phyloP scores from a whole-genome alignment of 2,797 vertebrate genomes.

The Pterois miles region DNA sequence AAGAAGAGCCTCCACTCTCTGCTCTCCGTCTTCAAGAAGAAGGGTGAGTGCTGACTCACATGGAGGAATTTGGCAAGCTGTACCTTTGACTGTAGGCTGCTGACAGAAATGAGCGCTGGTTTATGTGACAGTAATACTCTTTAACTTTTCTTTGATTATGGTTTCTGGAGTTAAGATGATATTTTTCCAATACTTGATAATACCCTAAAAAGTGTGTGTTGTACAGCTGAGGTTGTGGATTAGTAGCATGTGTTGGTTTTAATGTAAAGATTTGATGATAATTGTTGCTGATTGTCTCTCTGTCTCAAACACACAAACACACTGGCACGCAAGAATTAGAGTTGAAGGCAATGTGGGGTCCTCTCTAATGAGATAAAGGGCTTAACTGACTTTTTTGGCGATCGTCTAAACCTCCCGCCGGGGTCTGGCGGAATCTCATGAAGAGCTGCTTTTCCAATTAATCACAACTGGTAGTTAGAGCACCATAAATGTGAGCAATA shows the following conservation, averaged over 20 bases:
- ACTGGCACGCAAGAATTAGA: not conserved
- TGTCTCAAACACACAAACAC: conserved; percentile 3
- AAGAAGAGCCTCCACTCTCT: conserved; percentile 89
- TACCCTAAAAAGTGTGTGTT: not conserved
- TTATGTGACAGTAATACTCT: not conserved
- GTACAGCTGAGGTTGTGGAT: not conserved
- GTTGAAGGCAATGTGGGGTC: conserved; percentile 33
- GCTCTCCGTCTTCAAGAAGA: conserved; percentile 93
- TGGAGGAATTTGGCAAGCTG: not conserved
- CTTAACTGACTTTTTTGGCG: conserved; percentile 53
- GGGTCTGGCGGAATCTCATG: conserved; percentile 33
- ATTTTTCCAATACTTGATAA: not conserved
- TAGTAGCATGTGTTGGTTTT: not conserved
- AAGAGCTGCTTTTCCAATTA: conserved; percentile 19
- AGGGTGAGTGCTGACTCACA: conserved; percentile 85
- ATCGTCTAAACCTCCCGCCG: conserved; percentile 56
- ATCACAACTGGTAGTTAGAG: conserved; percentile 24
- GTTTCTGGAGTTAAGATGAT: too few relatives aligned
- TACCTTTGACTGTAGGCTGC: conserved; percentile 7
- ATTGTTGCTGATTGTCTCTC: not conserved
- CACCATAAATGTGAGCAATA: not conserved
- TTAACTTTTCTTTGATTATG: too few relatives aligned
- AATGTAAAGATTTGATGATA: not conserved
- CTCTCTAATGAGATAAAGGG: conserved; percentile 71
- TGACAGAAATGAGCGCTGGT: not conserved